Evolutionary conservation across 53 echinoderm and acorn worm species (phyloP), one percentile per base, ranked within the genome.

Genomic region (Hippasteria phrygiana): DNA sequence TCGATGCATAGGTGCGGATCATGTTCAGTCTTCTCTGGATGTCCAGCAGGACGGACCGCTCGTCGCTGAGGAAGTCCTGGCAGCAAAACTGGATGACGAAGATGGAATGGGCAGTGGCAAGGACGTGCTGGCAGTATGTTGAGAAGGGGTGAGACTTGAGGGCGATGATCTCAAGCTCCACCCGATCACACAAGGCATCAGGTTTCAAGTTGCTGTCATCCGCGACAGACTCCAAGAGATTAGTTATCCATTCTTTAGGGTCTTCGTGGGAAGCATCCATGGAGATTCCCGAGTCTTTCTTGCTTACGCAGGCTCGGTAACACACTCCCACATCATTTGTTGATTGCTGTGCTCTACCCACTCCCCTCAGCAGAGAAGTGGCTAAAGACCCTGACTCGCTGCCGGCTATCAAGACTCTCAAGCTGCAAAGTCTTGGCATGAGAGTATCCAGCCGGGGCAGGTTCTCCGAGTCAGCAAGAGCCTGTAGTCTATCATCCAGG

Each of bases 91-190:
- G 90, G 22, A 90, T 36, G 35, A 90, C 64, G 42, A 69, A 90
- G 35, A 90, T 62, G 43, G 81, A 43, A 12, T 90, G 90, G 71
- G 90, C 90, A 81, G 81, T 90, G 42, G 71, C 71, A 28, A 81
- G 76, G 39, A 82, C 20, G 22, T 90, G 90, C 29, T 74, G 43
- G 35, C 81, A 73, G 70, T 90, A 82, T 1, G 41, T 35, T 17
- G 78, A 62, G 59, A 90, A 55, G n/a, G 90, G 81, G 11, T 51
- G 69, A 26, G 54, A 38, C 41, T 82, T 59, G 2, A 81, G 31
- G 35, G 90, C 90, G 7, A 73, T 38, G 41, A 90, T 53, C 47
- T 90, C 90, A 11, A 90, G 74, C 26, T 90, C 74, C 0, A 90
- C 82, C 2, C 50, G 70, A 85, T 81, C 73, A 1, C 32, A 43